A percentile compares a stretch with the other conserved stretches of the same genome.
phyloP scores from a whole-genome alignment of 2,797 vertebrate genomes.

The Mastacembelus armatus region DNA sequence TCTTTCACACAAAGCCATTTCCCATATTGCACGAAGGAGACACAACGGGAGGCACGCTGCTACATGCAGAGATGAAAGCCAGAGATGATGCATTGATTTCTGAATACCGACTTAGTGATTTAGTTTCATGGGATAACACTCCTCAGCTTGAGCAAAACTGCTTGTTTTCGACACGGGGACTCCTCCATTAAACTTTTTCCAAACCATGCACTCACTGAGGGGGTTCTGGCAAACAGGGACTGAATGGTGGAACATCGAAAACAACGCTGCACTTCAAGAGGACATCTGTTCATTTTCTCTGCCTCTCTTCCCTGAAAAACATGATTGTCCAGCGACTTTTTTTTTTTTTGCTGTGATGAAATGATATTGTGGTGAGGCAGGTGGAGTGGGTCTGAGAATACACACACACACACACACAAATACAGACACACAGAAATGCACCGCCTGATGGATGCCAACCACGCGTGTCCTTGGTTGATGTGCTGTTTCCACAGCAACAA shows the following conservation, averaged over 20 bases:
- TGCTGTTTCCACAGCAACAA: conserved; percentile 70
- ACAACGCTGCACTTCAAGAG: conserved; percentile 31
- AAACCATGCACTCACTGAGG: not conserved
- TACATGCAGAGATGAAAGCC: conserved; percentile 27
- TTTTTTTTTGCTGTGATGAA: conserved; percentile 24
- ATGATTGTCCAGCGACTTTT: not conserved
- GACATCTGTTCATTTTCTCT: conserved; percentile 46
- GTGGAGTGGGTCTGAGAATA: conserved; percentile 14
- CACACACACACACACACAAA: conserved; percentile 18
- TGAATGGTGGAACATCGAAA: conserved; percentile 32
- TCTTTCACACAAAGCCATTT: conserved; percentile 27
- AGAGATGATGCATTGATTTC: conserved; percentile 45
- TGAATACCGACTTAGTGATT: conserved; percentile 28
- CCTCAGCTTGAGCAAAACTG: not conserved
- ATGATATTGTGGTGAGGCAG: conserved; percentile 25
- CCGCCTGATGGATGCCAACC: conserved; percentile 47
- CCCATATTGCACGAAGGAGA: no score
- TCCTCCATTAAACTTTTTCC: conserved; percentile 40
- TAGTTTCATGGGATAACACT: conserved; percentile 3
- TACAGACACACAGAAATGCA: conserved; percentile 17
- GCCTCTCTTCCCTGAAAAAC: not conserved
- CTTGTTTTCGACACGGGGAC: conserved; percentile 46
- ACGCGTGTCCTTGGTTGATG: conserved; percentile 66
- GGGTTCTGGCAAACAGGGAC: conserved; percentile 30
- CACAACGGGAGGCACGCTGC: not conserved